These are phyloP conservation scores for Hestina assimilis DNA, from an alignment of 1,140 invertebrate species.

Conservation along the genomic window DNA sequence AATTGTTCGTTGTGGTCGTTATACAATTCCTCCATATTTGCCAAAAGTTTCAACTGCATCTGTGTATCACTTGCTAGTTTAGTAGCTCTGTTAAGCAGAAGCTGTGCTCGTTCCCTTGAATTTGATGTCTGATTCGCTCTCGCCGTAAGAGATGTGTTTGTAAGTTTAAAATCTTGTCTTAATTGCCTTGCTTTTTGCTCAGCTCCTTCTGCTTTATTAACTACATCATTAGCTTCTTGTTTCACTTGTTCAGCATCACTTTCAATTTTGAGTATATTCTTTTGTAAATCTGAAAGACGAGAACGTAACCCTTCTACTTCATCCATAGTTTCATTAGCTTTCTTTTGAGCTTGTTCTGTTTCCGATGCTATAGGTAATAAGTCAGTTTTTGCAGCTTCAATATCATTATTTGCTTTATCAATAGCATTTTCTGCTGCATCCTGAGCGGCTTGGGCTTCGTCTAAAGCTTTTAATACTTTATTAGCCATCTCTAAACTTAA, in stretches of 20 bases:
- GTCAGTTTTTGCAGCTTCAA: constrained; percentile 86
- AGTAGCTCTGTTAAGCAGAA: constrained; percentile 85
- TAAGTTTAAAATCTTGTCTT: constrained; percentile 65
- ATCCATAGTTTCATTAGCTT: constrained; percentile 84
- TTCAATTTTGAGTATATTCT: constrained; percentile 87
- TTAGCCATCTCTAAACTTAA: constrained; percentile 80
- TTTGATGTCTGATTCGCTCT: constrained; percentile 75
- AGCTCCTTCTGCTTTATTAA: constrained; percentile 68
- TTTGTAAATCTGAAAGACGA: constrained; percentile 85
- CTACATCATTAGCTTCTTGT: constrained; percentile 76
- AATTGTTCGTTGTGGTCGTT: constrained; percentile 74
- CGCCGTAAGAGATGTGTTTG: constrained; percentile 67
- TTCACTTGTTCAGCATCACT: constrained; percentile 79
- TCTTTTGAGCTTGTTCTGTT: constrained; percentile 85
- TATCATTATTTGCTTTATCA: constrained; percentile 87
- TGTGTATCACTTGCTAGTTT: constrained; percentile 87
- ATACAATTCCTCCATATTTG: constrained; percentile 78
- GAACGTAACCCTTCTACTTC: constrained; percentile 84
- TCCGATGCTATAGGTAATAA: constrained; percentile 82
- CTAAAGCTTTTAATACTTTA: constrained; percentile 79
- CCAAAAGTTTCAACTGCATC: constrained; percentile 85
- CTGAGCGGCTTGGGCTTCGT: constrained; percentile 88
- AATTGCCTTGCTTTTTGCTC: constrained; percentile 69
- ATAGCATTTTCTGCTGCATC: constrained; percentile 88
- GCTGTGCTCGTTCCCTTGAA: constrained; percentile 85